Evolutionary conservation across 1,140 invertebrate species (phyloP).

Genomic region (Leptonema lineaticorne): DNA sequence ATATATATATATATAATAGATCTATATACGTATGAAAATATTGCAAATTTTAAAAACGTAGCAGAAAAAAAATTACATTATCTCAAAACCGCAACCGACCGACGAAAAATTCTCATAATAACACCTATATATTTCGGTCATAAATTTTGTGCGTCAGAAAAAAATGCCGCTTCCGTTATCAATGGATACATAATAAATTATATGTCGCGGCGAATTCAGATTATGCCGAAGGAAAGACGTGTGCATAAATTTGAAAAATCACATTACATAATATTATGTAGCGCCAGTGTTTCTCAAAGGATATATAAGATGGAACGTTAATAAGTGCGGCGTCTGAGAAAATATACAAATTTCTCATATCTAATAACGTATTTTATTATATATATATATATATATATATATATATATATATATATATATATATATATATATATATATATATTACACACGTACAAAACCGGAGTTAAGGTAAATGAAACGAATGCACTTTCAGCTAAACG

Average conservation of each 20-base stretch:
- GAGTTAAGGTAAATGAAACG: too few relatives aligned
- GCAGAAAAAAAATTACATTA: too few relatives aligned
- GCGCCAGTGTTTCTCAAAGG: too few relatives aligned
- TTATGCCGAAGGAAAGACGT: neutral
- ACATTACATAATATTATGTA: neutral
- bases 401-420: neutral
- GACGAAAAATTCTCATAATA: too few relatives aligned
- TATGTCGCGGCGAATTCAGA: neutral
- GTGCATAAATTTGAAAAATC: neutral
- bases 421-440: neutral
- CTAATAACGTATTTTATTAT: neutral
- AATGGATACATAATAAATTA: constrained; percentile 7
- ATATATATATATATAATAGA: too few relatives aligned
- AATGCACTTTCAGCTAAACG: too few relatives aligned
- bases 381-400: neutral
- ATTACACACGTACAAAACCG: neutral
- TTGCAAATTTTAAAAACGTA: too few relatives aligned
- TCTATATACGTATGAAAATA: too few relatives aligned
- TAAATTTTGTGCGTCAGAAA: neutral
- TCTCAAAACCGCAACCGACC: too few relatives aligned
- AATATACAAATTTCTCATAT: neutral
- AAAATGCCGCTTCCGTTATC: neutral
- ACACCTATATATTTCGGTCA: neutral
- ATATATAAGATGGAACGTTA: too few relatives aligned
- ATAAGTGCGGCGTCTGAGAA: neutral